phyloP scores from a whole-genome alignment of 2,888 invertebrate species.

The Lepidochrysops patricia region DNA sequence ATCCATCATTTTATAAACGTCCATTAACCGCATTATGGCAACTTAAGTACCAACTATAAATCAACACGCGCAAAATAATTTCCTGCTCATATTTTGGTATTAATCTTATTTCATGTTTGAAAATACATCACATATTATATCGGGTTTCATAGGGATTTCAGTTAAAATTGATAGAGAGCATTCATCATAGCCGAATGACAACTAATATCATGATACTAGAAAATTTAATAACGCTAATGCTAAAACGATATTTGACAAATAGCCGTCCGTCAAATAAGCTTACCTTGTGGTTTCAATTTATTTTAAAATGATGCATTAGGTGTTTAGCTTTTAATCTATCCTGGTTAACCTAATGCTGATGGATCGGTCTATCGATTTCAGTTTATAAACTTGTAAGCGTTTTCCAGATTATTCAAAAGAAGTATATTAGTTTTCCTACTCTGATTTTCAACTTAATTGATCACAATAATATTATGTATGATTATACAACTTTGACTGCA shows the following conservation, averaged over 20 bases:
- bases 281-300: neutral
- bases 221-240: slow-evolving; percentile 4
- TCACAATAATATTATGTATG: neutral
- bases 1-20: neutral
- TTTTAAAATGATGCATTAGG: neutral
- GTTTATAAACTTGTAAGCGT: neutral
- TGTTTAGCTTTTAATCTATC: neutral
- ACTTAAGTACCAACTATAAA: neutral
- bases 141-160: slow-evolving; percentile 11
- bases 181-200: slow-evolving; percentile 10
- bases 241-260: neutral
- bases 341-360: neutral
- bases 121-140: slow-evolving; percentile 11
- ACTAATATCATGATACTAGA: neutral
- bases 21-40: neutral
- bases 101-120: slow-evolving; percentile 6
- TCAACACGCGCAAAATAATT: neutral
- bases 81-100: slow-evolving; percentile 4
- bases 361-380: neutral
- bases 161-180: slow-evolving; percentile 8
- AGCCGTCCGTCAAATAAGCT: neutral
- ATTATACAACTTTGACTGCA: neutral
- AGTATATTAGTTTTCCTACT: no score
- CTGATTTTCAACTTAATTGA: no score
- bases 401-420: no score